Evolutionary conservation across 1,140 invertebrate genomes (phyloP).

Genomic region (Macrosteles quadrilineatus): DNA sequence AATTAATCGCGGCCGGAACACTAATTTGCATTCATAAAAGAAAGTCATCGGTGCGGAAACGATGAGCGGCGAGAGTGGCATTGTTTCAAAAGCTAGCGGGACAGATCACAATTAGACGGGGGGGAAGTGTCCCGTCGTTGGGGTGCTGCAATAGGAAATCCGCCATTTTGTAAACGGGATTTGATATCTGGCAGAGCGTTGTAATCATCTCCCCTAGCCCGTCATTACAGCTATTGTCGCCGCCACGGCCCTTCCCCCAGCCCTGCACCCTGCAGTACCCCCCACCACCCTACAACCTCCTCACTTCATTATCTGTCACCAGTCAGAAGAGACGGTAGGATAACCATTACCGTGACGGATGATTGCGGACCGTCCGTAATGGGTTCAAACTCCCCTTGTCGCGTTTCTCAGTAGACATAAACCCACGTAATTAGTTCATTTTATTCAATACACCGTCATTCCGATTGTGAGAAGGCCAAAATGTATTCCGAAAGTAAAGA

Average conservation of each 20-base stretch:
- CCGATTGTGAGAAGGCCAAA: too few relatives aligned
- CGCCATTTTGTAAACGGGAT: constrained; percentile 16
- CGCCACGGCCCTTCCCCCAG: neutral
- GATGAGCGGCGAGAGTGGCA: neutral
- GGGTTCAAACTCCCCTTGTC: too few relatives aligned
- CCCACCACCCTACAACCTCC: neutral
- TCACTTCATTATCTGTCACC: constrained; percentile 14
- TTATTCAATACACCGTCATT: too few relatives aligned
- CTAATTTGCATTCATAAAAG: neutral
- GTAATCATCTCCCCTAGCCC: neutral
- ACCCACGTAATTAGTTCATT: too few relatives aligned
- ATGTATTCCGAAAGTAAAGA: too few relatives aligned
- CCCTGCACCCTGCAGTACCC: neutral
- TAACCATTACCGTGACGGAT: too few relatives aligned
- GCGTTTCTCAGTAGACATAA: too few relatives aligned
- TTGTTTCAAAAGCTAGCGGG: neutral
- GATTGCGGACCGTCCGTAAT: too few relatives aligned
- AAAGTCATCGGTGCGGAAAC: neutral
- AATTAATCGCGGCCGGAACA: too few relatives aligned
- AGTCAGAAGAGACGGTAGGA: too few relatives aligned
- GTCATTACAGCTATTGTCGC: neutral
- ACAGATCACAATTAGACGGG: neutral
- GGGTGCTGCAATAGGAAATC: constrained; percentile 12
- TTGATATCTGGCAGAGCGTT: constrained; percentile 7
- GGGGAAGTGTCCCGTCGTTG: neutral